phyloP scores from a whole-genome alignment of 2,113 vertebrate genomes.

The Peromyscus leucopus region DNA sequence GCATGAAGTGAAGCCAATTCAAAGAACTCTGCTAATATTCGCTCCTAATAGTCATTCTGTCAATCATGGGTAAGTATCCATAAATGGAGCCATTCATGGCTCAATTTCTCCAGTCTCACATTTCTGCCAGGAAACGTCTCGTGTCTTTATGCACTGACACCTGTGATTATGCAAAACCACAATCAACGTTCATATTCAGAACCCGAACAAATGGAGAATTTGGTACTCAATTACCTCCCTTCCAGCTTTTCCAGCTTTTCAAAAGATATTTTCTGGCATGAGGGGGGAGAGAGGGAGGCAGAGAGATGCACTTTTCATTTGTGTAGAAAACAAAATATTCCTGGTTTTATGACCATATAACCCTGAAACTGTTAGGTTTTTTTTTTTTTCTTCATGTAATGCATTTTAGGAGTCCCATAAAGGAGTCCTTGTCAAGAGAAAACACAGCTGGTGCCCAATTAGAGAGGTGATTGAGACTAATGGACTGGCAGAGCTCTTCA shows the following conservation, averaged over 20 bases:
- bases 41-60: constrained; percentile 71
- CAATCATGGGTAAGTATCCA: constrained; percentile 62
- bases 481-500: constrained; percentile 67
- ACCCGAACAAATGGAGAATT: constrained; percentile 61
- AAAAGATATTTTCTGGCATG: constrained; percentile 52
- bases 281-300: not conserved
- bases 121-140: constrained; percentile 77
- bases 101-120: constrained; percentile 69
- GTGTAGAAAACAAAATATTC: constrained; percentile 57
- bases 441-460: constrained; percentile 84
- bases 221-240: not conserved
- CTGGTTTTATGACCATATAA: constrained; percentile 64
- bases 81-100: constrained; percentile 78
- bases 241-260: constrained; percentile 30
- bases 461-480: constrained; percentile 76
- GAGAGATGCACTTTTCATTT: constrained; percentile 68
- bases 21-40: constrained; percentile 66
- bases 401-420: constrained; percentile 73
- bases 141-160: constrained; percentile 70
- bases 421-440: constrained; percentile 75
- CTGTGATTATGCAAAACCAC: constrained; percentile 76
- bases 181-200: constrained; percentile 50
- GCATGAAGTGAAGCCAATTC: not conserved
- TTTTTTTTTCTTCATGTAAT: constrained; percentile 18
- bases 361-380: constrained; percentile 48